Evolutionary conservation across 2,113 vertebrate genomes (phyloP).

Genomic region (Brachyhypopomus gauderio): DNA sequence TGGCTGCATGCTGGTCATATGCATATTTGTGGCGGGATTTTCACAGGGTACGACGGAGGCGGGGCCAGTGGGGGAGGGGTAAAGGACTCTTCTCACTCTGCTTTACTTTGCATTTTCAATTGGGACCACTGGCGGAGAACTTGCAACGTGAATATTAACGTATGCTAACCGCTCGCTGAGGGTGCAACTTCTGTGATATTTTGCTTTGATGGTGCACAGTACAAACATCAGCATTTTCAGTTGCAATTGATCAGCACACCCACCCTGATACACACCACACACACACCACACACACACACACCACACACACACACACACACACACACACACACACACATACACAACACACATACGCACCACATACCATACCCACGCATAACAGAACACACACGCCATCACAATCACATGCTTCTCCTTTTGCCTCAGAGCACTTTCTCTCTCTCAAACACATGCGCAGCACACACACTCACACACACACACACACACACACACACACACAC

Average conservation of each 20-base stretch:
- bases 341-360: too few relatives aligned
- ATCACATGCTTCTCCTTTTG: background rate
- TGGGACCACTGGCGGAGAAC: slow-evolving; percentile 64
- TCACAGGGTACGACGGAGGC: slow-evolving; percentile 21
- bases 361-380: too few relatives aligned
- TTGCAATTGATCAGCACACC: slow-evolving; percentile 10
- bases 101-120: slow-evolving; percentile 68
- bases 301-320: too few relatives aligned
- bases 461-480: slow-evolving; percentile 17
- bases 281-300: too few relatives aligned
- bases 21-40: background rate
- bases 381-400: background rate
- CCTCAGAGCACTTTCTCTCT: background rate
- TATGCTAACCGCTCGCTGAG: slow-evolving; percentile 62
- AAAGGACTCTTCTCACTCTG: slow-evolving; percentile 40
- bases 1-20: background rate
- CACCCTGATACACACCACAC: background rate
- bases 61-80: too few relatives aligned
- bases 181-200: slow-evolving; percentile 60
- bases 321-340: too few relatives aligned
- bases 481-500: slow-evolving; percentile 24
- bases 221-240: slow-evolving; percentile 58
- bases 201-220: slow-evolving; percentile 59
- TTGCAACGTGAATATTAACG: slow-evolving; percentile 66
- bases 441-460: background rate